phyloP scores from a whole-genome alignment of 2,113 vertebrate genomes.

The Toxostoma redivivum region DNA sequence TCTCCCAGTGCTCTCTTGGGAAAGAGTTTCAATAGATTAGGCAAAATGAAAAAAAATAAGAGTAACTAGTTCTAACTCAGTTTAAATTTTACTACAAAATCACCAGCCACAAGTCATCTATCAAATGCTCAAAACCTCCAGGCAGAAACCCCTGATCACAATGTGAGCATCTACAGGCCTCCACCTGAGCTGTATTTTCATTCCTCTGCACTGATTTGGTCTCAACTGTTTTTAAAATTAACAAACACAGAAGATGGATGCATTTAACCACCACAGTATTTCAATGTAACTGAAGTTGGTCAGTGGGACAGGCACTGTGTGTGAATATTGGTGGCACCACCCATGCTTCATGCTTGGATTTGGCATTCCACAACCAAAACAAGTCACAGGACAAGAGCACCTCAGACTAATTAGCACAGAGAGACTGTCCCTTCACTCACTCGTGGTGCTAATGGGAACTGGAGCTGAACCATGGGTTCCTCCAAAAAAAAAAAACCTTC shows the following conservation, averaged over 20 bases:
- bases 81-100: not conserved
- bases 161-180: not conserved
- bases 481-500: not conserved
- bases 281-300: not conserved
- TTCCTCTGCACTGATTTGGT: not conserved
- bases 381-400: not conserved
- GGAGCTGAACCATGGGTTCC: not conserved
- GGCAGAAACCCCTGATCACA: not conserved
- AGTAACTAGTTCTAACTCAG: not conserved
- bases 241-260: not conserved
- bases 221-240: not conserved
- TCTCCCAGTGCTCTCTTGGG: not conserved
- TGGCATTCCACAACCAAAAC: not conserved
- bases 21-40: not conserved
- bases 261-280: not conserved
- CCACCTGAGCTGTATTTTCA: not conserved
- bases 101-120: not conserved
- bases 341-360: not conserved
- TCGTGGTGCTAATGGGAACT: fast-evolving
- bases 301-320: not conserved
- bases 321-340: not conserved
- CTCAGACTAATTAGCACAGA: not conserved
- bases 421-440: not conserved
- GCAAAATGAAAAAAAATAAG: not conserved
- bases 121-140: not conserved